Base-by-base conservation (phyloP, 2,797 vertebrate species). In the Toxotes lorentzi region DNA sequence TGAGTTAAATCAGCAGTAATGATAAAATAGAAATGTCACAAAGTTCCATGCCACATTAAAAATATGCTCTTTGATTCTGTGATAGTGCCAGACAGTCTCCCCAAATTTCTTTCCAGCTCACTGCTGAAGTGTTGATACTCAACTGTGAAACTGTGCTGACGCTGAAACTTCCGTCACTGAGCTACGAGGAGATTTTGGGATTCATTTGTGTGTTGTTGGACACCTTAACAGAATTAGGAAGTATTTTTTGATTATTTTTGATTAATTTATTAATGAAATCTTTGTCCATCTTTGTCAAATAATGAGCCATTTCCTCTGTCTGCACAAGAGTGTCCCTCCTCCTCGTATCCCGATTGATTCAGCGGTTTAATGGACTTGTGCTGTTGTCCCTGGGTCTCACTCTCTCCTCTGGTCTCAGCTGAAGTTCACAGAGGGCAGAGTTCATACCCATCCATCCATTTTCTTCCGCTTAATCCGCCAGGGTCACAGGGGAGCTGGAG, bases 391-490 rank as follows among this genome's bases (percentile, higher is more conserved):
- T 34, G 64, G 70, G 76, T 86, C 80, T 83, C 80, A 77, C 91
- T 85, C 81, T 82, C 69, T 85, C 88, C 83, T 81, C 73, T 76
- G 64, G 58, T 72, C 89, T 89, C 80, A 67, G 83, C 85, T 89
- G 85, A 91, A 92, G 94, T 94, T 94, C 92, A 93, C 80, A 72
- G 69, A 89, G 94, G 92, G 76, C 92, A 94, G 81, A 91, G 92
- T 93, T 94, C 93, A 82, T 85, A 87, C 75, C n/a, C n/a, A n/a
- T n/a, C n/a, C n/a, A n/a, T n/a, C n/a, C n/a, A n/a, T n/a, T n/a
- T n/a, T n/a, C n/a, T n/a, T n/a, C n/a, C n/a, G n/a, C n/a, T n/a
- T n/a, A n/a, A n/a, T n/a, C n/a, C n/a, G n/a, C n/a, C n/a, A n/a
- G n/a, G n/a, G n/a, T n/a, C n/a, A n/a, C n/a, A n/a, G n/a, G n/a